phyloP scores from a whole-genome alignment of 2,888 invertebrate genomes.

The Coremacera marginata region DNA sequence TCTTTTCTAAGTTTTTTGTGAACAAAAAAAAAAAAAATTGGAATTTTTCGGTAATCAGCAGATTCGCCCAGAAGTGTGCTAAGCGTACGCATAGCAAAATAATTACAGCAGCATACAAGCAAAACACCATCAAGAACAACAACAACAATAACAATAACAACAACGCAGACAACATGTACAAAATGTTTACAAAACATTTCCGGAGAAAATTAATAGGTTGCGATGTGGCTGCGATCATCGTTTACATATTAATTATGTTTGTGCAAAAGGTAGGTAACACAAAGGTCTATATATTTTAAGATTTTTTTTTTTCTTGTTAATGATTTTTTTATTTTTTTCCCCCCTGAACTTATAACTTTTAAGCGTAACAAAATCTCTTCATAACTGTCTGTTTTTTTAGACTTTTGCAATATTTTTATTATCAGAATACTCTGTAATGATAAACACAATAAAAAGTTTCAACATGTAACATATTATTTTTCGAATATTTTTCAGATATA shows the following conservation, averaged over 20 bases:
- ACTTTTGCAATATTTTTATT: too few species aligned
- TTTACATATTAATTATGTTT: slow-evolving; percentile 64
- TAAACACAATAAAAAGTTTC: too few species aligned
- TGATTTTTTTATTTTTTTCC: neutral
- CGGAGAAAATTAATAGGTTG: slow-evolving; percentile 64
- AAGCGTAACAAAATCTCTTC: too few species aligned
- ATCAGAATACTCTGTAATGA: too few species aligned
- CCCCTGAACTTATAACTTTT: too few species aligned
- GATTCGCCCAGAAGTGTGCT: neutral
- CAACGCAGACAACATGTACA: slow-evolving; percentile 59
- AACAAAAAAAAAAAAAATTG: too few species aligned
- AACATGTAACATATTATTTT: too few species aligned
- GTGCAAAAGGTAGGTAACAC: slow-evolving; percentile 63
- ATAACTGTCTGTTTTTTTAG: too few species aligned
- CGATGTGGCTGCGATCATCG: slow-evolving; percentile 53
- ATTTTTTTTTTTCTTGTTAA: neutral
- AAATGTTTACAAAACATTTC: slow-evolving; percentile 69
- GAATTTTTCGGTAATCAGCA: too few species aligned
- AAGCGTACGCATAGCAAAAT: neutral
- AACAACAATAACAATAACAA: slow-evolving; percentile 38
- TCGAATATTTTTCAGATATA: too few species aligned
- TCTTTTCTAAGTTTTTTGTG: neutral
- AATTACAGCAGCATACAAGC: too few species aligned
- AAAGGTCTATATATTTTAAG: neutral
- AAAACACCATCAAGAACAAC: neutral